Evolutionary conservation across 2,797 vertebrate genomes (phyloP), one percentile per base, ranked within the genome.

Genomic region (Microchirus variegatus): DNA sequence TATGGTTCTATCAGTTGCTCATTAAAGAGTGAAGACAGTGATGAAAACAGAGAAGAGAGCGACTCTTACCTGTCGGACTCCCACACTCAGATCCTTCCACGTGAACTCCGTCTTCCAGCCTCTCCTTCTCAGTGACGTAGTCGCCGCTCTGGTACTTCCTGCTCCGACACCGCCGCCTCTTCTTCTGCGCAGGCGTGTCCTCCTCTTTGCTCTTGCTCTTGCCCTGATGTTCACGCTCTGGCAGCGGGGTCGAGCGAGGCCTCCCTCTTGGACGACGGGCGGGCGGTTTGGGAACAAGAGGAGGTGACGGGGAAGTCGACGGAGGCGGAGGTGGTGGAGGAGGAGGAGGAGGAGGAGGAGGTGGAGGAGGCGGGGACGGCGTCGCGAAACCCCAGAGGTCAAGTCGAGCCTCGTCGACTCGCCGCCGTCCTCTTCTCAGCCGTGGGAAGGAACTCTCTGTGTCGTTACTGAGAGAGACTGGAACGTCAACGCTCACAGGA

Each of bases 141-240:
- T 99, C 97, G 47, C 96, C 97, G 0, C 94, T 98, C 87, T 98
- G 96, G 75, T 99, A 99, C 73, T 97, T 99, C 63, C 93, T 93
- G 86, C 91, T 98, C 62, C 95, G 95, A 87, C 95, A 96, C 18
- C 96, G 92, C 68, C 93, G 93, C 67, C 97, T 93, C 66, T 96
- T 98, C 91, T 95, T 97, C 61, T 92, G 91, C 68, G 90, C 88
- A 17, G 93, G 65, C 10, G 89, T 75, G 57, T 94, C 92, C 92
- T 6, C 90, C 87, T 43, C 82, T 90, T 93, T 91, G 46, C 90
- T 84, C 43, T 75, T 91, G 83, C 82, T 84, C 44, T 75, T 91
- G 83, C 82, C 90, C 87, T 91, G 91, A 88, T 81, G 44, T 70
- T 69, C 66, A 81, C 92, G 85, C 71, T 90, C 88, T 50, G 92